A percentile compares a stretch with the other conserved stretches of the same genome.
phyloP scores from a whole-genome alignment of 2,113 vertebrate species.

The Scolopax mira region DNA sequence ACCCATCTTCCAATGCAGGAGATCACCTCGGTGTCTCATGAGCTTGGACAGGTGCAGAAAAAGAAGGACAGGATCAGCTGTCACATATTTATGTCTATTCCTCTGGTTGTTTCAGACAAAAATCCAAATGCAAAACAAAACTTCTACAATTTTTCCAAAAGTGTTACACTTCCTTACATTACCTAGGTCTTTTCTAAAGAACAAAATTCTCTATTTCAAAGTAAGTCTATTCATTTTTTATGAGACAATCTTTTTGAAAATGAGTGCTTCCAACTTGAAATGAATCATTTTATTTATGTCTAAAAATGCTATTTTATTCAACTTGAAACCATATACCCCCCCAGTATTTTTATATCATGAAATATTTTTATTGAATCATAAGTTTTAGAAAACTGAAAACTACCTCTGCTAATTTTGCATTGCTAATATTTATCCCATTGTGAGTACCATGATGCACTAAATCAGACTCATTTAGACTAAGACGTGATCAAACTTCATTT shows the following conservation, averaged over 20 bases:
- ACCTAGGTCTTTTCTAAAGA: background rate
- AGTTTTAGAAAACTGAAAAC: background rate
- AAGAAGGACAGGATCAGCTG: background rate
- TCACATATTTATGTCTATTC: background rate
- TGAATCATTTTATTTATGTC: background rate
- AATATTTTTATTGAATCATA: background rate
- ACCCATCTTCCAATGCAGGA: background rate
- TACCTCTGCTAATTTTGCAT: background rate
- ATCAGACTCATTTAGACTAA: background rate
- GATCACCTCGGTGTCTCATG: background rate
- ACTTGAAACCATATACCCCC: background rate
- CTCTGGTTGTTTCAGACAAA: background rate
- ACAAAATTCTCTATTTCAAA: background rate
- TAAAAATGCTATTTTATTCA: background rate
- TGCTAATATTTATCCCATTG: background rate
- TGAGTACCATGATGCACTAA: background rate
- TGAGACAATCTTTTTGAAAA: background rate
- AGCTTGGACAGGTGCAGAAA: background rate
- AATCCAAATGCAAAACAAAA: background rate
- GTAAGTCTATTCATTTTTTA: background rate
- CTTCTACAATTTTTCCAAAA: background rate
- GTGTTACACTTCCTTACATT: background rate
- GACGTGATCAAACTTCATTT: constrained; percentile 9
- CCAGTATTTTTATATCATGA: background rate
- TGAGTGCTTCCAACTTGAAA: background rate